Base-by-base conservation (phyloP, 2,113 vertebrate genomes). In the Nyctibius bracteatus region DNA sequence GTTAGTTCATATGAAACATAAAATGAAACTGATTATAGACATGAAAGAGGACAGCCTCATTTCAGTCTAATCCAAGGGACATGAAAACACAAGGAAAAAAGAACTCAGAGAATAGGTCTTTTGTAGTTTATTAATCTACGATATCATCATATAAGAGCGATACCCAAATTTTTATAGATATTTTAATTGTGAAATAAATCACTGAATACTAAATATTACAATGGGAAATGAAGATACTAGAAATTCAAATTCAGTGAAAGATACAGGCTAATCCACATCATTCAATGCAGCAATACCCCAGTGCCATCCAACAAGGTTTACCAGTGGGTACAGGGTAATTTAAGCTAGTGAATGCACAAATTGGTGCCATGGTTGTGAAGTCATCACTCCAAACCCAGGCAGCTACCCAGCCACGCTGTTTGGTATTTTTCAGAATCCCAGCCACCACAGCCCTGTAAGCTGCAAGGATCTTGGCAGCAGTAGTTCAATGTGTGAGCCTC, bases 21-120 rank as follows among this genome's bases (percentile, higher is more conserved):
- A 96, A 96, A 92, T 79, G 68, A 92, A 96, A 91, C 77, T 52
- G 73, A 96, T 89, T 94, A 94, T 33, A 91, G 66, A 81, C 88
- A 96, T 87, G 74, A 95, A 96, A 95, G 86, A 75, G 61, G 44
- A 81, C 96, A 94, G 46, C 17, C 83, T 91, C 47, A 79, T 92
- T 94, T 83, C 65, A 27, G 63, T 87, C 61, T 91, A 85, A 94
- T 94, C 73, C 44, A 37, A 86, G 41, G 24, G 46, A 94, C 88
- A 91, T 51, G n/a, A 92, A 92, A 93, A 94, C 21, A 49, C 35
- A 87, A 24, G 23, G 41, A 85, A 79, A 52, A 91, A 93, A 90
- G 22, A 88, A 79, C 15, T 72, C 41, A 74, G 57, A 89, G 15
- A 81, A 61, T 33, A 71, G 33, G 39, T 79, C 55, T 75, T 88